Evolutionary conservation across 2,888 invertebrate genomes (phyloP).

Genomic region (Dendrolimus houi): DNA sequence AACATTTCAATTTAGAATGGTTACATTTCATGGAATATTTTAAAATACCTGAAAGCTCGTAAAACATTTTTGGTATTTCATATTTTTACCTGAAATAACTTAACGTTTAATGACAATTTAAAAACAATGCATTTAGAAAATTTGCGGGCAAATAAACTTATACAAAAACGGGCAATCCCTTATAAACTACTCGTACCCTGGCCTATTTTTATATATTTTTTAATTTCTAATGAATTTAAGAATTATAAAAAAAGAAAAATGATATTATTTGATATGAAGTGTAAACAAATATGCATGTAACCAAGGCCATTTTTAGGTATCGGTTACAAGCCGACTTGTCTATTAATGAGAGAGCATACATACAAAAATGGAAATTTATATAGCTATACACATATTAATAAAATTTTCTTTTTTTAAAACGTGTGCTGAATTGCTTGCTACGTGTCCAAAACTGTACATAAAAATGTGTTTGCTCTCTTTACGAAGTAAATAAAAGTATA

Average conservation of each 20-base stretch:
- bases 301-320: conserved; percentile 54
- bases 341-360: conserved; percentile 42
- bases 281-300: conserved; percentile 69
- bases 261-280: conserved; percentile 44
- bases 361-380: conserved; percentile 25
- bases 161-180: conserved; percentile 50
- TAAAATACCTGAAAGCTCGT: no score
- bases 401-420: conserved; percentile 23
- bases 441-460: conserved; percentile 38
- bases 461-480: conserved; percentile 43
- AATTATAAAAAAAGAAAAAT: conserved; percentile 36
- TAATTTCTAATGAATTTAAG: conserved; percentile 55
- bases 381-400: conserved; percentile 30
- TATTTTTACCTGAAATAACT: no score
- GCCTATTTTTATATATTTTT: conserved; percentile 35
- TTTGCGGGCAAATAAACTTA: neutral
- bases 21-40: no score
- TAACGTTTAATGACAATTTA: no score
- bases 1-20: conserved; percentile 14
- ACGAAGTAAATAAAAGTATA: conserved; percentile 19
- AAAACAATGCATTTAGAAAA: no score
- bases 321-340: conserved; percentile 67
- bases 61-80: no score
- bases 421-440: conserved; percentile 56
- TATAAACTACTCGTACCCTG: conserved; percentile 57